These are phyloP conservation scores for Chlamydotis undulata DNA, from an alignment of 2,113 vertebrate species.

Conservation along the genomic window DNA sequence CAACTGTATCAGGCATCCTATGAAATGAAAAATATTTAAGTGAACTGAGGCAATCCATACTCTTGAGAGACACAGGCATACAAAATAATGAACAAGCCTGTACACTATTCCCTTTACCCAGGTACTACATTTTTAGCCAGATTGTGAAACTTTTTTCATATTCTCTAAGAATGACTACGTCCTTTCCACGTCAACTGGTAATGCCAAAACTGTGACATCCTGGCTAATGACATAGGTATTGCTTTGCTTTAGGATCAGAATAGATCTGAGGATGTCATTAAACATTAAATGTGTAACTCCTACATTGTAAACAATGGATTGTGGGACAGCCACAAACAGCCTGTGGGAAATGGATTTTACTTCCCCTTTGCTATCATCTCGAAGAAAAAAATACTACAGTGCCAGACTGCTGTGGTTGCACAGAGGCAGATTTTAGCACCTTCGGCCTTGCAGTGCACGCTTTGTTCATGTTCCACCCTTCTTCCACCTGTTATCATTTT, in stretches of 20 bases:
- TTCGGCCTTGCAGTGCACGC: accelerated
- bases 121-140: background rate
- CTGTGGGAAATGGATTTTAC: background rate
- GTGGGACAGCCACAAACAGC: background rate
- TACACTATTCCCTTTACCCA: background rate
- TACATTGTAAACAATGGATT: background rate
- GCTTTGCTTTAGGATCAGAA: background rate
- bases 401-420: background rate
- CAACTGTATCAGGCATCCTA: conserved; percentile 76
- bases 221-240: background rate
- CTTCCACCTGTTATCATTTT: background rate
- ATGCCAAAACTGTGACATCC: background rate
- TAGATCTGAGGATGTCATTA: background rate
- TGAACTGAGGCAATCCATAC: background rate
- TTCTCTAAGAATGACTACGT: background rate
- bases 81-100: background rate
- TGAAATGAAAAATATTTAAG: background rate
- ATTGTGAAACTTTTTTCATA: background rate
- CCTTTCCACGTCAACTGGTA: background rate
- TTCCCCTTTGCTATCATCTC: background rate
- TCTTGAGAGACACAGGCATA: background rate
- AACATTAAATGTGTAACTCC: background rate
- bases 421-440: background rate
- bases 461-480: background rate
- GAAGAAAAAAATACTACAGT: background rate